Evolutionary conservation across 2,113 vertebrate genomes (phyloP), one percentile per base, ranked within the genome.

Genomic region (Naja naja): DNA sequence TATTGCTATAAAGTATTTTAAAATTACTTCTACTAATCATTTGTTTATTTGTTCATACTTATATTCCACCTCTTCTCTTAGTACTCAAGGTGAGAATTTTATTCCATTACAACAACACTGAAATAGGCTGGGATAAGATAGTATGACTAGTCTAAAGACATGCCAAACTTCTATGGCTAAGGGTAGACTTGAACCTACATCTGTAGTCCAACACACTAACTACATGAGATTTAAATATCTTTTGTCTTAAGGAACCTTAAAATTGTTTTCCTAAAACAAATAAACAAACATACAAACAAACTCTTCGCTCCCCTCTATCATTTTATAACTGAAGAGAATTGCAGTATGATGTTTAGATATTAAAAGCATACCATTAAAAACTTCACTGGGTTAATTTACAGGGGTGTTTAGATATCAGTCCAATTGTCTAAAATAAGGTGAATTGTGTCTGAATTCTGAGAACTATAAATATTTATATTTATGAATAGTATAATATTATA

Each of bases 371-470:
- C n/a, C 69, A 39, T 39, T 20, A 81, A 74, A 16, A 22, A 20
- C 6, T 81, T 39, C 6, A 39, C 6, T 39, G 1, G 74, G 18
- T 22, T 81, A 86, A 16, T 54, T 14, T 39, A 91, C 39, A 12
- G n/a, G n/a, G n/a, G 3, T 60, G 27, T 60, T 87, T 58, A 30
- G 85, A 87, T 47, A 18, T 87, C 54, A 95, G 39, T 64, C 12
- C 16, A 27, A 22, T 87, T 94, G 88, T 85, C 43, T 4, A 86
- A 90, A 11, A 20, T 91, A 87, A 95, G 88, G 91, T 93, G 91
- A 88, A 23, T 22, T 91, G 69, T 25, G 34, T 92, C 85, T 52
- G 9, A 55, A 92, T 69, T 39, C 89, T 58, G 30, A 94, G 91
- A 96, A 22, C 34, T 53, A 87, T 86, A 85, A 25, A 1, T n/a